Evolutionary conservation across 2,888 invertebrate genomes (phyloP).

Genomic region (Parnassius glacialis): DNA sequence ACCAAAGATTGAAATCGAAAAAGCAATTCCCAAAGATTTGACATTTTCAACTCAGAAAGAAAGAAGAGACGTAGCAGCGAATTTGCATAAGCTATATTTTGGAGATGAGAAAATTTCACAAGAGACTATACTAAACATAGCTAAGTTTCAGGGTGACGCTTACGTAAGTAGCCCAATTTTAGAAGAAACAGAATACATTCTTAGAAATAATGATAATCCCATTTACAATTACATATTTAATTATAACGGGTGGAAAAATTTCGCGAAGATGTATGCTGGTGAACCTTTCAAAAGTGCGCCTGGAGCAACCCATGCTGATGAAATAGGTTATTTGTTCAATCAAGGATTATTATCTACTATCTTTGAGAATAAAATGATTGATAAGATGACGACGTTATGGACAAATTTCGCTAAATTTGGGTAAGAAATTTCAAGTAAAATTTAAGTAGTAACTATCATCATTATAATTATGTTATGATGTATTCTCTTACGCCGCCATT

Average conservation of each 20-base stretch:
- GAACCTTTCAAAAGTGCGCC: constrained; percentile 35
- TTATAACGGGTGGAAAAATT: constrained; percentile 53
- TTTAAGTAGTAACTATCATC: too few relatives aligned
- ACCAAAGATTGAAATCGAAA: constrained; percentile 46
- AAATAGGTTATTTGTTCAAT: constrained; percentile 62
- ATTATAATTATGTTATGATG: too few relatives aligned
- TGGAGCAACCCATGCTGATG: constrained; percentile 64
- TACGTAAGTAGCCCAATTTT: constrained; percentile 46
- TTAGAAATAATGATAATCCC: constrained; percentile 45
- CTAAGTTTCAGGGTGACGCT: constrained; percentile 52
- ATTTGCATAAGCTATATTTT: constrained; percentile 60
- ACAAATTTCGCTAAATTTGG: constrained; percentile 68
- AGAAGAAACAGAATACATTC: constrained; percentile 52
- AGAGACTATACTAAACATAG: constrained; percentile 49
- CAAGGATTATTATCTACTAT: constrained; percentile 41
- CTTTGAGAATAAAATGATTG: constrained; percentile 55
- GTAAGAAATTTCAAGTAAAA: constrained; percentile 36
- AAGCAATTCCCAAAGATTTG: constrained; percentile 59
- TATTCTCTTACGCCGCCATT: too few relatives aligned
- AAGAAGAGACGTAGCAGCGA: constrained; percentile 39
- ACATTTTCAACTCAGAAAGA: constrained; percentile 42
- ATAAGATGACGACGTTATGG: constrained; percentile 58
- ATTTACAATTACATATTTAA: constrained; percentile 57
- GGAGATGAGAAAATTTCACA: constrained; percentile 48
- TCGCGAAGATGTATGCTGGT: constrained; percentile 41